These are phyloP conservation scores for Aleiodes testaceus DNA, from an alignment of 2,888 invertebrate genomes.

Conservation along the genomic window DNA sequence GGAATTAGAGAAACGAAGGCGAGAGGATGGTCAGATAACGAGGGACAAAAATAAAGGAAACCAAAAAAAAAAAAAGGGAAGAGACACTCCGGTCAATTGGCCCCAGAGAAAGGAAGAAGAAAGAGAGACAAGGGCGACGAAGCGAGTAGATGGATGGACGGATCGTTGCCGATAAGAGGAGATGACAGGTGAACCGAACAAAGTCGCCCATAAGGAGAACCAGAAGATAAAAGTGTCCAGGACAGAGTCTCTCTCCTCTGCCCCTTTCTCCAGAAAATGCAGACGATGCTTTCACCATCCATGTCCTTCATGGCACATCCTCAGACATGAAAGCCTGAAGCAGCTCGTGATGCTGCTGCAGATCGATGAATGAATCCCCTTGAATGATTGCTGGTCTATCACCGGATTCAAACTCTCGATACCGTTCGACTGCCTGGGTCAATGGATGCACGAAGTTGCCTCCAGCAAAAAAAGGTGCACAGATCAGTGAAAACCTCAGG, in stretches of 20 bases:
- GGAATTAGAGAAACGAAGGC: conserved; percentile 36
- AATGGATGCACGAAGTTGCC: conserved; percentile 1
- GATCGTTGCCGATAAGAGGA: conserved; percentile 65
- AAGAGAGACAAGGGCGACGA: conserved; percentile 9
- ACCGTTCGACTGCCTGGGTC: conserved; percentile 16
- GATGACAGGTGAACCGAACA: conserved; percentile 64
- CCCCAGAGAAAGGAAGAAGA: conserved; percentile 34
- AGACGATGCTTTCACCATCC: conserved; percentile 31
- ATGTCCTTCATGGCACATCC: conserved; percentile 23
- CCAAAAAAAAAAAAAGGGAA: conserved; percentile 19
- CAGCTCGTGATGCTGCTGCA: neutral
- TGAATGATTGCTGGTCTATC: conserved; percentile 32
- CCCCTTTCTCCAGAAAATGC: conserved; percentile 21
- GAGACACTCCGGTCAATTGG: too few species aligned
- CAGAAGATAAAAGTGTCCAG: conserved; percentile 56
- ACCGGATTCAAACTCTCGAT: conserved; percentile 22
- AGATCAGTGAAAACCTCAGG: conserved; percentile 6
- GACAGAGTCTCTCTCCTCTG: conserved; percentile 24
- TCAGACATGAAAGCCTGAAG: conserved; percentile 11
- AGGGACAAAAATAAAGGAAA: conserved; percentile 27
- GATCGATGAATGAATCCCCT: conserved; percentile 21
- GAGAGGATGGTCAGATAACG: conserved; percentile 41
- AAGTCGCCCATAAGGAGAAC: conserved; percentile 50
- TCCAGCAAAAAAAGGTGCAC: neutral
- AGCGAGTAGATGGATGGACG: conserved; percentile 51